Percentiles rank a stretch among this genome's conserved stretches.
These are phyloP conservation scores for Arctopsyche grandis DNA, from an alignment of 1,140 invertebrate genomes.

Conservation along the genomic window DNA sequence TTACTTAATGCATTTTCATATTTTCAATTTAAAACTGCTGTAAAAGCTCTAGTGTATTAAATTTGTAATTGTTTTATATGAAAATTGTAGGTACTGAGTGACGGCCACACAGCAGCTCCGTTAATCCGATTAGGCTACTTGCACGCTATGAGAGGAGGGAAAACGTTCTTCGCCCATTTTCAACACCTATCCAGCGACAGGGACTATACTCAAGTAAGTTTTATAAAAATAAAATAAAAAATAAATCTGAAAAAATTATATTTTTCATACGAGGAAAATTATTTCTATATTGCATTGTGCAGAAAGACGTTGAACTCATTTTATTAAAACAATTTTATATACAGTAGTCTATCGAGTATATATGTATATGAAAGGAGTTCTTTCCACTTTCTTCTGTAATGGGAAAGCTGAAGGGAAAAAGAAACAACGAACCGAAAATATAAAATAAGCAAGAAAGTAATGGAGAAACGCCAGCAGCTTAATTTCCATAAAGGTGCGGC, in stretches of 20 bases:
- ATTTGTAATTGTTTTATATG: too few relatives aligned
- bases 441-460: constrained; percentile 12
- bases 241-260: background rate
- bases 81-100: constrained; percentile 75
- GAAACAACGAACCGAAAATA: background rate
- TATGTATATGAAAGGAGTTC: background rate
- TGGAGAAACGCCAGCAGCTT: background rate
- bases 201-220: constrained; percentile 77
- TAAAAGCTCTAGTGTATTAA: too few relatives aligned
- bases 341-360: too few relatives aligned
- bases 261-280: background rate
- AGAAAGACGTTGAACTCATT: too few relatives aligned
- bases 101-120: constrained; percentile 87
- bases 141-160: constrained; percentile 79
- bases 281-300: background rate
- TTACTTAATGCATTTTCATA: too few relatives aligned
- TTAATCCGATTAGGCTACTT: constrained; percentile 82
- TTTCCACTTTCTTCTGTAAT: too few relatives aligned
- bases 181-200: constrained; percentile 81
- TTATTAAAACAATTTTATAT: too few relatives aligned
- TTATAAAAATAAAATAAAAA: background rate
- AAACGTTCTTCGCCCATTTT: constrained; percentile 89
- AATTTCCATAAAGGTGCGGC: constrained; percentile 4
- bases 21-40: too few relatives aligned
- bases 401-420: too few relatives aligned